Conservation (phyloP, 2,888 invertebrate species). For the Augochlorella aurata region DNA sequence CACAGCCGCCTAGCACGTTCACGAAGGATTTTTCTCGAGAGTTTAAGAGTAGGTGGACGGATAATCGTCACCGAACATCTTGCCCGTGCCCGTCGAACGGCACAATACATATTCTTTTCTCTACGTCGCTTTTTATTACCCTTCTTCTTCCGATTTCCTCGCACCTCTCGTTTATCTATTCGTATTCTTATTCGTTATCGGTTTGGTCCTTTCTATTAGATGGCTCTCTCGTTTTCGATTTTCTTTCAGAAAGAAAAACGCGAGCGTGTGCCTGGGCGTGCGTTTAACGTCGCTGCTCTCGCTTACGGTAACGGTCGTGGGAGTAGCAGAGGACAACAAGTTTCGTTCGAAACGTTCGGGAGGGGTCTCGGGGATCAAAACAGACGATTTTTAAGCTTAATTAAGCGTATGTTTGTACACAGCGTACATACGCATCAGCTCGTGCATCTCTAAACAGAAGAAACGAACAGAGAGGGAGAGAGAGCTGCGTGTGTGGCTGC, state of each 20-base stretch:
- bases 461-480: background rate
- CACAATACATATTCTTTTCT: background rate
- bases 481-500: background rate
- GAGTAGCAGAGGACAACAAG: constrained; percentile 41
- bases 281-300: constrained; percentile 53
- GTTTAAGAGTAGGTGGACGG: constrained; percentile 59
- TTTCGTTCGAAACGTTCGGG: background rate
- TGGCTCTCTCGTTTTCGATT: constrained; percentile 18
- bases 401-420: constrained; percentile 4
- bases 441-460: background rate
- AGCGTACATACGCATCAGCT: background rate
- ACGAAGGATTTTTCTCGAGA: constrained; percentile 29
- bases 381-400: background rate
- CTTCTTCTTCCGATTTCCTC: background rate
- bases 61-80: constrained; percentile 54
- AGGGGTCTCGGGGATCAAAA: background rate
- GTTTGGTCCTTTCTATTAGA: constrained; percentile 46
- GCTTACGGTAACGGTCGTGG: background rate
- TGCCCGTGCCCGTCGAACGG: constrained; percentile 15
- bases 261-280: background rate
- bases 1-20: constrained; percentile 7
- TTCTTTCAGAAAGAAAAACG: constrained; percentile 20
- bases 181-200: constrained; percentile 27
- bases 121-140: background rate
- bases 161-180: background rate